Evolutionary conservation across 1,140 invertebrate genomes (phyloP).

Genomic region (Glossosoma conforme): DNA sequence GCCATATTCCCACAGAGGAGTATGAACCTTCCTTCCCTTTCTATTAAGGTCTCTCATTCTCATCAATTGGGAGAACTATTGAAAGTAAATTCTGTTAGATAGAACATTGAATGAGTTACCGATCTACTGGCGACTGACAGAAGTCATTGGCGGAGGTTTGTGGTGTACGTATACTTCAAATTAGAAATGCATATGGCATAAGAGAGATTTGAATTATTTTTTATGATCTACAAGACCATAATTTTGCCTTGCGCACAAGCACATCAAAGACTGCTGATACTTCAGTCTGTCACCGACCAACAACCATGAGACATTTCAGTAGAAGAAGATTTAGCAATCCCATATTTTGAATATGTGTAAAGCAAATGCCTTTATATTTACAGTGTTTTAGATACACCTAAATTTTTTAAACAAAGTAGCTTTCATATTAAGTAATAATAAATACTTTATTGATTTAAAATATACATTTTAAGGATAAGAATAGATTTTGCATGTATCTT

Average conservation of each 20-base stretch:
- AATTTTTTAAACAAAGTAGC: slow-evolving; percentile 4
- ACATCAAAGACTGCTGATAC: slow-evolving; percentile 7
- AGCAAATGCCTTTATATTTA: background rate
- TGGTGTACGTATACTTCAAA: background rate
- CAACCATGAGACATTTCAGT: slow-evolving; percentile 2
- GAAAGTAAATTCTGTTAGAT: no score
- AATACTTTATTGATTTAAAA: background rate
- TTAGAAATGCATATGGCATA: background rate
- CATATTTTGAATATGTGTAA: background rate
- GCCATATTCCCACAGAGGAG: no score
- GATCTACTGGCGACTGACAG: no score
- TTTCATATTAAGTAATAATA: background rate
- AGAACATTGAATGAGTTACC: no score
- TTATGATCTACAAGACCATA: slow-evolving; percentile 12
- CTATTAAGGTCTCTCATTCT: background rate
- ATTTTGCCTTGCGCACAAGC: slow-evolving; percentile 14
- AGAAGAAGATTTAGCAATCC: background rate
- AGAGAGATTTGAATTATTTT: slow-evolving; percentile 1
- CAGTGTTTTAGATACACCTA: slow-evolving; percentile 3
- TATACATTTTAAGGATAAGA: background rate
- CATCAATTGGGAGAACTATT: no score
- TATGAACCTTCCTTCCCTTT: no score
- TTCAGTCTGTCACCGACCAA: slow-evolving; percentile 8
- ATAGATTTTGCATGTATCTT: background rate
- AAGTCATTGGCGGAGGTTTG: background rate